Evolutionary conservation across 2,113 vertebrate genomes (phyloP).

Genomic region (Mormoops blainvillei): DNA sequence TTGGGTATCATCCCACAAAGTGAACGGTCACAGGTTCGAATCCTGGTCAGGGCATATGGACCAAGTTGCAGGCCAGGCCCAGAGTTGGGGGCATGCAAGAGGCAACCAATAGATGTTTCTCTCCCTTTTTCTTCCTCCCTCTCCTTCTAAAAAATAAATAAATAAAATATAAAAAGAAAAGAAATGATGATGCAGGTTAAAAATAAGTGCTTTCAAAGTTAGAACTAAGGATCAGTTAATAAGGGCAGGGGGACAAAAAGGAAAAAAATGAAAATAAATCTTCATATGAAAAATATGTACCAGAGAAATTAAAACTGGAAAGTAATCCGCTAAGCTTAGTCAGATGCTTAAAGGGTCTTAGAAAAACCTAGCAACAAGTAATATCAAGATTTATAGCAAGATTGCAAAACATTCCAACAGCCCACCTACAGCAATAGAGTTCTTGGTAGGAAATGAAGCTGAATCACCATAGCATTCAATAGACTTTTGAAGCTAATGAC

Average conservation of each 20-base stretch:
- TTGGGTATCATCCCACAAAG: too few species aligned
- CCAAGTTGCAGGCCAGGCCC: too few species aligned
- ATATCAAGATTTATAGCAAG: not conserved
- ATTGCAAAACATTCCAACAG: not conserved
- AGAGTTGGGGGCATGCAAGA: too few species aligned
- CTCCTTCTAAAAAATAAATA: too few species aligned
- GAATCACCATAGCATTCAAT: not conserved
- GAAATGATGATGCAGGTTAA: not conserved
- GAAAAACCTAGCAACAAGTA: not conserved
- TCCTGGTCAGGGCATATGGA: too few species aligned
- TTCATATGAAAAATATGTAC: not conserved
- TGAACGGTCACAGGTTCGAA: too few species aligned
- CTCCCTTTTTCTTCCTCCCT: not conserved
- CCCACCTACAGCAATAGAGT: not conserved
- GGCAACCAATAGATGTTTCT: not conserved
- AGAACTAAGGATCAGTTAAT: not conserved
- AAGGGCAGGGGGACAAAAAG: not conserved
- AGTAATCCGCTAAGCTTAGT: not conserved
- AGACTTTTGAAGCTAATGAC: not conserved
- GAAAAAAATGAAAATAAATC: not conserved
- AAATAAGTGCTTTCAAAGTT: not conserved
- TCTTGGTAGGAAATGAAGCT: not conserved
- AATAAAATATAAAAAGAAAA: too few species aligned
- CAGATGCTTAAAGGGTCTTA: not conserved
- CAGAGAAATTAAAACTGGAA: not conserved